Evolutionary conservation across 2,888 invertebrate genomes (phyloP).

Genomic region (Phaedon cochleariae): DNA sequence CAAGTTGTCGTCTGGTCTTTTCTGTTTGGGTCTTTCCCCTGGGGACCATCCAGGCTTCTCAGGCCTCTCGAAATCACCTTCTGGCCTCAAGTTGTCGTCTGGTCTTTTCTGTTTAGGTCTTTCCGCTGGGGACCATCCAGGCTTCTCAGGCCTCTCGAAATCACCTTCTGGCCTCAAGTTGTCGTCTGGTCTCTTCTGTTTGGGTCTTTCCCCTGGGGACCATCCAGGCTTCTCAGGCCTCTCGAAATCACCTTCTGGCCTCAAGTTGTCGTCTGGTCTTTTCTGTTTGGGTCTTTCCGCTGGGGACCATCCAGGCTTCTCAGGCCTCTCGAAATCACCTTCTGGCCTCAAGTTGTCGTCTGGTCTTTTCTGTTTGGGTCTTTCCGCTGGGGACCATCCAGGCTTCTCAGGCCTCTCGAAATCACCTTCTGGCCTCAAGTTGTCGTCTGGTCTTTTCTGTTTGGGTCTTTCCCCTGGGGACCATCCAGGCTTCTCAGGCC

Average conservation of each 20-base stretch:
- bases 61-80: constrained; percentile 68
- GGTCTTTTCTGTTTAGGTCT: constrained; percentile 60
- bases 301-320: constrained; percentile 60
- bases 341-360: constrained; percentile 63
- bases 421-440: constrained; percentile 65
- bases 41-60: no score
- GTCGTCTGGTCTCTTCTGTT: constrained; percentile 57
- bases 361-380: constrained; percentile 53
- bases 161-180: constrained; percentile 58
- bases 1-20: constrained; percentile 61
- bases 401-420: constrained; percentile 61
- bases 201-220: constrained; percentile 56
- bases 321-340: constrained; percentile 61
- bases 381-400: constrained; percentile 58
- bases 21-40: constrained; percentile 60
- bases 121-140: constrained; percentile 60
- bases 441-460: no score
- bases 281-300: constrained; percentile 57
- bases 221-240: constrained; percentile 52
- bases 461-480: no score
- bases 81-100: constrained; percentile 65
- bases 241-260: constrained; percentile 63
- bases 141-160: constrained; percentile 58
- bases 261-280: constrained; percentile 61
- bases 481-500: no score